Evolutionary conservation across 2,113 vertebrate species (phyloP).

Genomic region (Neodontobutis hainanensis): DNA sequence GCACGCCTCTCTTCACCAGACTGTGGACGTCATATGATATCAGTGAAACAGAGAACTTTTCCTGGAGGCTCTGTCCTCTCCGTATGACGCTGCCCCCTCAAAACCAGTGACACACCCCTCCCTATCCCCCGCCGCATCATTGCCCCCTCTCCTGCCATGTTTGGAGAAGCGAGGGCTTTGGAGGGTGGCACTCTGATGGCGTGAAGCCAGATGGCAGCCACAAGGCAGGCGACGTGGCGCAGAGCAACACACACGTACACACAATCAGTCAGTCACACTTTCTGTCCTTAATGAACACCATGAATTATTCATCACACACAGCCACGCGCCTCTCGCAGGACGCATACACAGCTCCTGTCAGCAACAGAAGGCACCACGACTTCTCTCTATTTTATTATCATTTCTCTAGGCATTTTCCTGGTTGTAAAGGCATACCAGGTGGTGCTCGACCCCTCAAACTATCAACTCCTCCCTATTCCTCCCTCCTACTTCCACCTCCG

Average conservation of each 20-base stretch:
- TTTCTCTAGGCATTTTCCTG: constrained; percentile 77
- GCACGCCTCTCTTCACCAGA: constrained; percentile 62
- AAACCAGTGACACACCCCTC: neutral
- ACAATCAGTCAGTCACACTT: constrained; percentile 74
- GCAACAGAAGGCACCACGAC: constrained; percentile 78
- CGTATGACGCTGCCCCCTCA: constrained; percentile 18
- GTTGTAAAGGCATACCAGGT: constrained; percentile 80
- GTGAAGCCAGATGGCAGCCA: constrained; percentile 86
- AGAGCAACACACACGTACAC: constrained; percentile 60
- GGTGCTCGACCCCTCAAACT: constrained; percentile 73
- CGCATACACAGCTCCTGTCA: constrained; percentile 76
- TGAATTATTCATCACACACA: constrained; percentile 76
- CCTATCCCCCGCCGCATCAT: neutral
- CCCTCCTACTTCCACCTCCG: constrained; percentile 58
- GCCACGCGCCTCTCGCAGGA: constrained; percentile 63
- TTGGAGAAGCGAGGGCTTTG: constrained; percentile 71
- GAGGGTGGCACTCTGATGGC: constrained; percentile 82
- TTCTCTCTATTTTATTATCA: constrained; percentile 79
- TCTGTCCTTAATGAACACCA: constrained; percentile 77
- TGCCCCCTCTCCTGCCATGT: constrained; percentile 60
- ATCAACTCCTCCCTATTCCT: constrained; percentile 69
- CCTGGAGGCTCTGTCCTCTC: constrained; percentile 54
- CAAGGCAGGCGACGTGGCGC: constrained; percentile 79
- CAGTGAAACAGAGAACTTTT: constrained; percentile 69
- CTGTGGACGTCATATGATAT: constrained; percentile 73